These are phyloP conservation scores for Archegozetes longisetosus DNA, from an alignment of 1,140 invertebrate genomes.

Conservation along the genomic window DNA sequence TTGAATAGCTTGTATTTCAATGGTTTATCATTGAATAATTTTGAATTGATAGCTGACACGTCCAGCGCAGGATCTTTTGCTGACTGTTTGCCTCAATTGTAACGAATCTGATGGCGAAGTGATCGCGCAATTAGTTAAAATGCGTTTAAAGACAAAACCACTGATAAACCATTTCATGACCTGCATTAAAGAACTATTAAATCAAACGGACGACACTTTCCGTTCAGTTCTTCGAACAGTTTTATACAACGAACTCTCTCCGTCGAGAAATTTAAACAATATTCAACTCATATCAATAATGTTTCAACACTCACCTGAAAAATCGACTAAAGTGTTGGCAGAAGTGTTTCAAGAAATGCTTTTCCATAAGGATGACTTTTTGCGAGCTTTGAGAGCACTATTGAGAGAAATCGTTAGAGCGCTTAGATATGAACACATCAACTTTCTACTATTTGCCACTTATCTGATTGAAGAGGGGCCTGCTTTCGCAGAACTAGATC, in stretches of 20 bases:
- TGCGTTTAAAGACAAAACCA: slow-evolving; percentile 81
- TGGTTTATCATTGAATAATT: no score
- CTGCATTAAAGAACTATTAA: slow-evolving; percentile 62
- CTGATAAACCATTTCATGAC: slow-evolving; percentile 72
- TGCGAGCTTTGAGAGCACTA: slow-evolving; percentile 61
- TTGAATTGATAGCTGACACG: slow-evolving; percentile 42
- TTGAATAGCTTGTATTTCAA: no score
- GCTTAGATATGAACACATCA: slow-evolving; percentile 52
- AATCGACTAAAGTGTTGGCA: slow-evolving; percentile 31
- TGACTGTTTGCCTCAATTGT: slow-evolving; percentile 79
- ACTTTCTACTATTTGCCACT: slow-evolving; percentile 48
- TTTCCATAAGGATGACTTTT: slow-evolving; percentile 72
- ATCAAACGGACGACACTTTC: slow-evolving; percentile 60
- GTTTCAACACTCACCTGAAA: slow-evolving; percentile 47
- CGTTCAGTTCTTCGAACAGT: slow-evolving; percentile 74
- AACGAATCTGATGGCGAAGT: slow-evolving; percentile 71
- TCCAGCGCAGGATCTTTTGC: slow-evolving; percentile 78
- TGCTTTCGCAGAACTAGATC: slow-evolving; percentile 29
- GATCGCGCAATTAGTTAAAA: slow-evolving; percentile 69
- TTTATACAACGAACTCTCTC: slow-evolving; percentile 83
- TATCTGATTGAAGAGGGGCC: slow-evolving; percentile 45
- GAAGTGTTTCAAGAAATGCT: slow-evolving; percentile 58
- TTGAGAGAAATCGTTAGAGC: slow-evolving; percentile 74
- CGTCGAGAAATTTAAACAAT: slow-evolving; percentile 78
- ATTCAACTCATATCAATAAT: slow-evolving; percentile 70